phyloP scores from a whole-genome alignment of 2,113 vertebrate species.

The Nerophis ophidion region DNA sequence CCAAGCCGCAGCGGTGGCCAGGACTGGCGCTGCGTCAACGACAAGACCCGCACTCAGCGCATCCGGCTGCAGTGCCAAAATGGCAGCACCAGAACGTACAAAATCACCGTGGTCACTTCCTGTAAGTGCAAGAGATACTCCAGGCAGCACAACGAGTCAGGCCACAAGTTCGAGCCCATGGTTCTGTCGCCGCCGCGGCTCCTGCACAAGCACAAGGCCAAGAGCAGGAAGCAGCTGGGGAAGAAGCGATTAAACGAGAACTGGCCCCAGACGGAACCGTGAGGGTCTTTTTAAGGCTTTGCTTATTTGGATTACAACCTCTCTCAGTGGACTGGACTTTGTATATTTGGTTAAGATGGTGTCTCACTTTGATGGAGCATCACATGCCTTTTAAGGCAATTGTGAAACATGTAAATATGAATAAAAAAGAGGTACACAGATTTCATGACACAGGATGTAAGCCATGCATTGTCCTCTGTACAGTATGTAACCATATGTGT shows the following conservation, averaged over 20 bases:
- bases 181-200: background rate
- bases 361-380: background rate
- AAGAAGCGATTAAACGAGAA: conserved; percentile 3
- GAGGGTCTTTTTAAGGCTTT: background rate
- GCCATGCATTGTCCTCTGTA: background rate
- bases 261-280: background rate
- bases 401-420: background rate
- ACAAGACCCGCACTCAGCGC: conserved; percentile 85
- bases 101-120: conserved; percentile 87
- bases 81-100: conserved; percentile 89
- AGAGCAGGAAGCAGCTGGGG: conserved; percentile 1
- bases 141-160: conserved; percentile 87
- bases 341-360: background rate
- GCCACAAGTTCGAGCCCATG: conserved; percentile 52
- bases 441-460: background rate
- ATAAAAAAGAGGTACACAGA: background rate
- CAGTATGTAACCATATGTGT: background rate
- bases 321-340: background rate
- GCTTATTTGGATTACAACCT: background rate
- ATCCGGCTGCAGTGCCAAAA: conserved; percentile 89
- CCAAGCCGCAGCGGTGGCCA: conserved; percentile 56
- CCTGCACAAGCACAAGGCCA: background rate
- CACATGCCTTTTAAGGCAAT: background rate
- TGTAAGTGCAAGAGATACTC: conserved; percentile 93
- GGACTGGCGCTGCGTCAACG: conserved; percentile 94